Evolutionary conservation across 2,888 invertebrate genomes (phyloP).

Genomic region (Belgica antarctica): DNA sequence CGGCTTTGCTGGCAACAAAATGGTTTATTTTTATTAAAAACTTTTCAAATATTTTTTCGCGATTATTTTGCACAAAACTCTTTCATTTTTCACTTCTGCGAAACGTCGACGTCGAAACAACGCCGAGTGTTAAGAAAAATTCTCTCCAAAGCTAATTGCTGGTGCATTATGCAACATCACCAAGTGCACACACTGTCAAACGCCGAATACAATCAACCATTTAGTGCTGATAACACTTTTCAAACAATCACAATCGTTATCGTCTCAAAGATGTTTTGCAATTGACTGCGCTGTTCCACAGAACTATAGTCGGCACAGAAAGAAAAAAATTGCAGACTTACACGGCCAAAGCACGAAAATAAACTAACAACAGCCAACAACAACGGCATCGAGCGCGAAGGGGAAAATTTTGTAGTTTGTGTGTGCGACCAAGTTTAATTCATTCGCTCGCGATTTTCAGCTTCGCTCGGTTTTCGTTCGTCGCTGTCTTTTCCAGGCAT

Average conservation of each 20-base stretch:
- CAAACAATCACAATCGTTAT: conserved; percentile 24
- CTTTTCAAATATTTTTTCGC: no score
- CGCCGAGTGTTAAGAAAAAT: conserved; percentile 5
- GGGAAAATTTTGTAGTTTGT: conserved; percentile 18
- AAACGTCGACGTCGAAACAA: neutral
- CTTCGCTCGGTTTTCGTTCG: conserved; percentile 25
- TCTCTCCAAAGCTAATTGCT: conserved; percentile 6
- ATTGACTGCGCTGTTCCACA: neutral
- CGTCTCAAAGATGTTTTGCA: conserved; percentile 5
- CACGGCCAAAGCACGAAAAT: conserved; percentile 37
- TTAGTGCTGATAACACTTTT: conserved; percentile 6
- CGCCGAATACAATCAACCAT: conserved; percentile 1
- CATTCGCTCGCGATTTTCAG: conserved; percentile 42
- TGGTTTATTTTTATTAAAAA: no score
- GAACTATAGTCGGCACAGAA: neutral
- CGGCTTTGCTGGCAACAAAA: neutral
- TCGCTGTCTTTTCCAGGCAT: conserved; percentile 28
- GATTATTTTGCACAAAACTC: no score
- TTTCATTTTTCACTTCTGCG: neutral
- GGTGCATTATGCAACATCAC: neutral
- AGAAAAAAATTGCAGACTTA: conserved; percentile 34
- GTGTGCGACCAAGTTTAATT: neutral
- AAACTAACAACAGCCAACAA: conserved; percentile 40
- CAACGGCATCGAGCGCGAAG: conserved; percentile 28
- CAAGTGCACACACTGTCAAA: neutral